Base-by-base conservation (phyloP, 2,113 vertebrate species). In the Hydrochoerus hydrochaeris region DNA sequence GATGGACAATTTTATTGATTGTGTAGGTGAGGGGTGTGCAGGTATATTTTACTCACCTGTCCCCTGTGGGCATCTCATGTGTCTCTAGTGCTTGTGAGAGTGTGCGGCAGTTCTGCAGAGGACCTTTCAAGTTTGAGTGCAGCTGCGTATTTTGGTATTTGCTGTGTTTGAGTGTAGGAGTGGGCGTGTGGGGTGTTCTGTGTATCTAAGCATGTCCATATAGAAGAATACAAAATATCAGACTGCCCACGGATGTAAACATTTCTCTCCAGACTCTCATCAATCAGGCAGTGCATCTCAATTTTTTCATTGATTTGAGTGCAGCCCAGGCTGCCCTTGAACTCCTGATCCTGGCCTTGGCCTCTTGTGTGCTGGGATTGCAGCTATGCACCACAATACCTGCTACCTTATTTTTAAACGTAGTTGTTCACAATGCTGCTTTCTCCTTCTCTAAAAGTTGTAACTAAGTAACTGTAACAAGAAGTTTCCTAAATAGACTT, bases 381-480 rank as follows among this genome's bases (percentile, higher is more conserved):
- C 28, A 54, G 77, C 16, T 1, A 10, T 71, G 49, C 30, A 46
- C 30, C 17, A 46, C 30, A 26, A 26, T 41, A 12, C 71, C 38
- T 38, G 71, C 71, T 24, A 46, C 5, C 22, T 77, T 26, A 46
- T 46, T 46, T 44, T 46, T 46, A 14, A 77, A 77, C 13, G 49
- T 5, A 8, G 77, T 38, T 75, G 16, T 35, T 85, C 60, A 54
- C 24, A 9, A 10, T 8, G 46, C 52, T 78, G 71, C 46, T 60
- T 75, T 5, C 67, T 20, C 49, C 57, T 58, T 32, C 88, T 90
- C 67, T 32, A 46, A 5, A 58, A 77, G 71, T 57, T 58, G 24
- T 57, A 75, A 96, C 80, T 81, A 94, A 97, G 35, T 81, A 84
- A 89, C 22, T 58, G 38, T 3, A 75, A 82, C 58, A 63, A 85